Evolutionary conservation across 2,113 vertebrate species (phyloP).

Genomic region (Cynocephalus volans): DNA sequence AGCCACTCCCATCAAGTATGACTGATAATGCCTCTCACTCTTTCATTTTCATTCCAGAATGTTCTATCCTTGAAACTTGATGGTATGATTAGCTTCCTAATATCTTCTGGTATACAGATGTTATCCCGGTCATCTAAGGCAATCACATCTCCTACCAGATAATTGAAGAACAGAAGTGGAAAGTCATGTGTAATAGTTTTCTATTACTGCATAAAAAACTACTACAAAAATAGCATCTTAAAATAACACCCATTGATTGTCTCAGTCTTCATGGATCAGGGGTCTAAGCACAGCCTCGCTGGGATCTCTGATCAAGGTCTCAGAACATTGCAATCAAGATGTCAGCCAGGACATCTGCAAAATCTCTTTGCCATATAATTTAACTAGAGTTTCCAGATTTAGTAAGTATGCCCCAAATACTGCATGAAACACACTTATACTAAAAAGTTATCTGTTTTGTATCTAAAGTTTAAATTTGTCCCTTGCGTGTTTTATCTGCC

Average conservation of each 20-base stretch:
- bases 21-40: too few species aligned
- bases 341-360: not conserved
- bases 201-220: not conserved
- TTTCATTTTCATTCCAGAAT: not conserved
- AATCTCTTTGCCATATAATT: not conserved
- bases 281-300: not conserved
- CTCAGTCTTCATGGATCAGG: not conserved
- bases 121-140: too few species aligned
- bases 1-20: too few species aligned
- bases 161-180: not conserved
- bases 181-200: not conserved
- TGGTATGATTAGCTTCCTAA: not conserved
- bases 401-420: not conserved
- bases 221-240: not conserved
- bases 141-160: not conserved
- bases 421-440: not conserved
- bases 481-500: not conserved
- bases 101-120: not conserved
- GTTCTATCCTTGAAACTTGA: not conserved
- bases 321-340: not conserved
- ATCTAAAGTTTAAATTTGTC: constrained; percentile 14
- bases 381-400: not conserved
- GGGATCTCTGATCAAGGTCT: not conserved
- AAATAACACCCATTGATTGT: not conserved
- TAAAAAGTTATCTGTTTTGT: not conserved